Evolutionary conservation across 2,797 vertebrate species (phyloP), one percentile per base, ranked within the genome.

Genomic region (Mormyrops boulengeri): DNA sequence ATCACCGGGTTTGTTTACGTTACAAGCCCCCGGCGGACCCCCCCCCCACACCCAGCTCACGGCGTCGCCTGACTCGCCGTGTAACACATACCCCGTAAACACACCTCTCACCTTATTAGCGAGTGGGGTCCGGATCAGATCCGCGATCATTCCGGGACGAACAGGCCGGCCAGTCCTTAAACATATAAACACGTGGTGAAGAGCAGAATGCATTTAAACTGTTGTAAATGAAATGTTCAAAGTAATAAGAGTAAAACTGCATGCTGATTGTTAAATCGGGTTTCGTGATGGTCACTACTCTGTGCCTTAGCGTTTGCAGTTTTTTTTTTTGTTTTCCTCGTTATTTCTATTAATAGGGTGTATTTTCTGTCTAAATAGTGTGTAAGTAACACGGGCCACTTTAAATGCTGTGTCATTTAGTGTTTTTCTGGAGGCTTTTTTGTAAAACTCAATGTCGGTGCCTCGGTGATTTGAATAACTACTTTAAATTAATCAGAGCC

Each of bases 1-100:
- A 73, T 69, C 41, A 47, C 41, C 82, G 47, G 19, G 82, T 85
- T 85, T 85, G 82, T 85, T 85, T 85, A 85, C 82, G 47, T 85
- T 50, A 12, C 47, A n/a, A 80, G 38, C 38, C 73, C 6, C 41
- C 41, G 38, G 73, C 41, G 73, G 73, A 80, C 38, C 73, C 73
- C 38, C 73, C 73, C 73, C 73, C 69, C 60, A 66, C 60, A 30
- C 60, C 66, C 66, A 14, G 66, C 30, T 38, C 30, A 38, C 4
- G 12, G 66, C 12, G 66, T 17, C 30, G 30, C 30, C 66, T 73
- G 66, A 73, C 66, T 34, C 66, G 66, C 30, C 4, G 30, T 38
- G 66, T 73, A 73, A 73, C 66, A 73, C 66, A 73, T 12, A 73
- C 66, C 66, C 26, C 26, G 66, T 30, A 73, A 73, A 73, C 26